Percentiles rank a stretch among this genome's conserved stretches.
These are phyloP conservation scores for Gobiocypris rarus DNA, from an alignment of 2,113 vertebrate species.

Conservation along the genomic window DNA sequence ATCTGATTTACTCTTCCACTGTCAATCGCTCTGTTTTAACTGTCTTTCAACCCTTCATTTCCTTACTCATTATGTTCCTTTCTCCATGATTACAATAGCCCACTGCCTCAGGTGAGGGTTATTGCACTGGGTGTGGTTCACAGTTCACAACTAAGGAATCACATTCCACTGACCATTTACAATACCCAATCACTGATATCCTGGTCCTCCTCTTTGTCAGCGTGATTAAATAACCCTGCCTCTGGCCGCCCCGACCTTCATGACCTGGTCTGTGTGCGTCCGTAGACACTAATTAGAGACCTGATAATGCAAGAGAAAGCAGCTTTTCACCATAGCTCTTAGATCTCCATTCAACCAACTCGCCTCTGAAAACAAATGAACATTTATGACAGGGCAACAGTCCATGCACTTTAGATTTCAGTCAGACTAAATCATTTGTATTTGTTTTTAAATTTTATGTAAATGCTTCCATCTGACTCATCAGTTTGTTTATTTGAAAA, in stretches of 20 bases:
- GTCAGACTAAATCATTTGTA: background rate
- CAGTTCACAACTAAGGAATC: constrained; percentile 46
- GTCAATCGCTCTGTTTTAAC: constrained; percentile 38
- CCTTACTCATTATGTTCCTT: constrained; percentile 46
- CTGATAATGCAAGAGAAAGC: constrained; percentile 66
- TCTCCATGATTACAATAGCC: constrained; percentile 36
- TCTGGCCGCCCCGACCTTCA: constrained; percentile 66
- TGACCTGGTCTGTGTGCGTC: constrained; percentile 75
- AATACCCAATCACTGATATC: constrained; percentile 49
- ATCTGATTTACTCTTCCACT: constrained; percentile 42
- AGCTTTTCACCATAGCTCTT: constrained; percentile 61
- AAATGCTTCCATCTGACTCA: background rate
- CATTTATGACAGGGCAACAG: background rate
- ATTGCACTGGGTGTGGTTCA: constrained; percentile 53
- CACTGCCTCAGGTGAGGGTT: constrained; percentile 57
- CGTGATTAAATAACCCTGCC: constrained; percentile 73
- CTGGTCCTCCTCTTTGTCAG: constrained; percentile 58
- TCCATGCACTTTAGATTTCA: background rate
- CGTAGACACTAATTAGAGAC: constrained; percentile 71
- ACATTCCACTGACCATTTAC: constrained; percentile 55
- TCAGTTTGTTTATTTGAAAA: too few species aligned
- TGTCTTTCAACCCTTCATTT: constrained; percentile 47
- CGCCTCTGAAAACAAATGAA: background rate
- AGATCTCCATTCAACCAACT: constrained; percentile 28
- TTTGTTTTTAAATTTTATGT: background rate